Evolutionary conservation across 2,797 vertebrate species (phyloP).

Genomic region (Esox lucius): DNA sequence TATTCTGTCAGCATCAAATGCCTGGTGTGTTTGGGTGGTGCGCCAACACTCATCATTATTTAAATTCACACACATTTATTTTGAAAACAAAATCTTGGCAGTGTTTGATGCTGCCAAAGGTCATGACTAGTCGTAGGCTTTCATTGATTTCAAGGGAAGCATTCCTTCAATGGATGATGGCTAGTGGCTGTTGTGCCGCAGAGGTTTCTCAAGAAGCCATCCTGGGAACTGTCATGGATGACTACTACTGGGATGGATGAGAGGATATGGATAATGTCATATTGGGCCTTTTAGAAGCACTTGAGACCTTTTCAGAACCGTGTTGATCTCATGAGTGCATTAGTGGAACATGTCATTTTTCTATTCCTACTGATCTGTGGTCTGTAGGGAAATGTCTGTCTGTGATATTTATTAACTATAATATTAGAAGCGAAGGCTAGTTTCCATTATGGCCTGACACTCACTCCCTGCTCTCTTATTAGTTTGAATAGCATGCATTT

Average conservation of each 20-base stretch:
- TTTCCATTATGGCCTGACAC: slow-evolving; percentile 13
- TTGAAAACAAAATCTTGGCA: too few relatives aligned
- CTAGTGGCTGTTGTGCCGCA: too few relatives aligned
- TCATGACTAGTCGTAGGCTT: too few relatives aligned
- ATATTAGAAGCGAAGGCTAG: slow-evolving; percentile 13
- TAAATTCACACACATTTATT: too few relatives aligned
- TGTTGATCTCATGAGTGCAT: too few relatives aligned
- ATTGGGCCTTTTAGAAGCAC: background rate
- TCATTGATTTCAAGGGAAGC: too few relatives aligned
- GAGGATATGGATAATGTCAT: background rate
- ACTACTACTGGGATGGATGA: background rate
- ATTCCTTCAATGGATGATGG: too few relatives aligned
- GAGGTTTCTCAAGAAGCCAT: too few relatives aligned
- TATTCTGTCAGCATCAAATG: background rate
- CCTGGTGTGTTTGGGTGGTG: slow-evolving; percentile 6
- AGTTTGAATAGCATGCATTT: background rate
- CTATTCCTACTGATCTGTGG: background rate
- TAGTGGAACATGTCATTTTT: background rate
- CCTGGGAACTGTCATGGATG: too few relatives aligned
- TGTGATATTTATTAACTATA: slow-evolving; percentile 4
- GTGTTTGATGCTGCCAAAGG: too few relatives aligned
- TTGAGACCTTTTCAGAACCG: background rate
- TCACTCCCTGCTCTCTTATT: slow-evolving; percentile 19
- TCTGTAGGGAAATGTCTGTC: slow-evolving; percentile 5
- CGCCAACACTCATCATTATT: background rate